Evolutionary conservation across 2,797 vertebrate species (phyloP).

Genomic region (Eulemur coronatus): DNA sequence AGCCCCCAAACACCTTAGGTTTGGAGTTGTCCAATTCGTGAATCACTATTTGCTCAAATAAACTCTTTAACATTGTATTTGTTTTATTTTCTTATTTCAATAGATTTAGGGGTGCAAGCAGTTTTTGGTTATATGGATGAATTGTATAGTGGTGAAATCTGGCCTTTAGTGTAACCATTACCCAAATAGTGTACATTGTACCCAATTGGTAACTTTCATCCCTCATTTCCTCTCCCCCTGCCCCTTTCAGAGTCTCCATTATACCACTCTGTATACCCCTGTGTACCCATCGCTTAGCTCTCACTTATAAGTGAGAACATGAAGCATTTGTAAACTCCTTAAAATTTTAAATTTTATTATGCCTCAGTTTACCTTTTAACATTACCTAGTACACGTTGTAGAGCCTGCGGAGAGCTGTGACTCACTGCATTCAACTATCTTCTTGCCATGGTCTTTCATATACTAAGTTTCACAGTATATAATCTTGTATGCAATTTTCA

Average conservation of each 20-base stretch:
- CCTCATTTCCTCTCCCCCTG: not conserved
- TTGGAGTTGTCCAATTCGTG: not conserved
- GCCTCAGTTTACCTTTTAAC: not conserved
- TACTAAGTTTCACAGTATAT: not conserved
- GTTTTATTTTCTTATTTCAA: not conserved
- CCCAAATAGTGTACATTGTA: not conserved
- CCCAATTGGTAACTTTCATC: not conserved
- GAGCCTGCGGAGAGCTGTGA: not conserved
- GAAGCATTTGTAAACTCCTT: not conserved
- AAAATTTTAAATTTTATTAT: not conserved
- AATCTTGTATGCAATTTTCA: not conserved
- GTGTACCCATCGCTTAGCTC: not conserved
- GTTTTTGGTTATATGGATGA: not conserved
- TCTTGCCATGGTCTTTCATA: not conserved
- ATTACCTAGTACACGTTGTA: not conserved
- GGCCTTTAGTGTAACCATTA: not conserved
- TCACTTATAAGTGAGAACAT: not conserved
- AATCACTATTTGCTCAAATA: not conserved
- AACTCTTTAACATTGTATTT: not conserved
- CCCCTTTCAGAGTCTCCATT: not conserved
- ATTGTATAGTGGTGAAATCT: not conserved
- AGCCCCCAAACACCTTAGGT: not conserved
- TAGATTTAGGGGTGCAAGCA: not conserved
- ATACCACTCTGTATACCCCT: not conserved
- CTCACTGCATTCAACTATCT: not conserved